Base-by-base conservation (phyloP, 2,888 invertebrate species). In the Alsophila aescularia region DNA sequence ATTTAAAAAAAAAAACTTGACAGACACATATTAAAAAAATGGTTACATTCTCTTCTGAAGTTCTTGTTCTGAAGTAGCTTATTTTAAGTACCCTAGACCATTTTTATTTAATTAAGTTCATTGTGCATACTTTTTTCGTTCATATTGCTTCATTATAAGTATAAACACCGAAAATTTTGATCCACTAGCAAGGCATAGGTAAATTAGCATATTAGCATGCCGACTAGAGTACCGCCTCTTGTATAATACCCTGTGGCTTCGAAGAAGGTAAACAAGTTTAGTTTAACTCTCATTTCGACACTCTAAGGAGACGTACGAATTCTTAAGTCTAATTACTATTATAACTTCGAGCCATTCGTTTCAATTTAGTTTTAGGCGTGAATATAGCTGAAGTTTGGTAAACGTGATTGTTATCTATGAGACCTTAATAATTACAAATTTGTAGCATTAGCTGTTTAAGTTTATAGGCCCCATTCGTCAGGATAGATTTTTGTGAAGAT, bases 241-340 rank as follows among this genome's bases (percentile, higher is more conserved):
- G 10, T n/a, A 14, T 32, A 18, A 37, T 36, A 24, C 21, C 15
- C 10, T 48, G 50, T 27, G 47, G 56, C 79, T 82, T 77, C 72
- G 73, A 64, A 71, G 78, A 81, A 85, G 77, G 85, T 86, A 84
- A 81, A 83, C 83, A 86, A 88, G 85, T 87, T 87, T 83, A 78
- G 82, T 83, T 84, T 73, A 81, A 85, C 80, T 84, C 78, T 78
- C 81, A 85, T 87, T 86, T 83, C 83, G 82, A 81, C 85, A 87
- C 86, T 85, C 82, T 67, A 71, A 81, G 80, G 85, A 84, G 63
- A 62, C 59, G 53, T 57, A 61, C 55, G 59, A 59, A 55, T 77
- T 78, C 67, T 72, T 76, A 67, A 69, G 73, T 80, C 80, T 87
- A 85, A 87, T 88, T 88, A 86, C 80, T 74, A 77, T n/a, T 79